Base-by-base conservation (phyloP, 1,140 invertebrate genomes). In the Glossosoma conforme region DNA sequence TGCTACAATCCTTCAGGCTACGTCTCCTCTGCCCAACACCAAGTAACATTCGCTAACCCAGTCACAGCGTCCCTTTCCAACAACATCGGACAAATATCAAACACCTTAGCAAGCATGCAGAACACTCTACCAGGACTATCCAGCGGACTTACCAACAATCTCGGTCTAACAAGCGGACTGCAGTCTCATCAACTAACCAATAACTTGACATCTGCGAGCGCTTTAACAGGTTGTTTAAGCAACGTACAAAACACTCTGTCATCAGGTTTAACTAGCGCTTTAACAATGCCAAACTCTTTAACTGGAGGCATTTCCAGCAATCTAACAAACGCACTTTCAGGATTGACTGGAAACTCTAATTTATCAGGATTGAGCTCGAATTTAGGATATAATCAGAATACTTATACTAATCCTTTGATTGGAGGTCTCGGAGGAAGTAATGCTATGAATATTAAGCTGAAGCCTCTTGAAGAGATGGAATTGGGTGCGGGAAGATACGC, bases 381-480 rank as follows among this genome's bases (percentile, higher is more conserved):
- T 54, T 65, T 76, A 41, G 71, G 65, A 9, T 75, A 73, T 53
- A 69, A 69, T 18, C 64, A 74, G 76, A 78, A 77, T 61, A 79
- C 76, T 1, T 83, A 80, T 54, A 76, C 79, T 32, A 79, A 82
- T 65, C 79, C 80, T 5, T 61, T 82, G 49, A 65, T 79, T 13
- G 64, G 64, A 56, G 54, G 57, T 56, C 2, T 61, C 37, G 61
- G 67, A 36, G 72, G 73, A 42, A 67, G 67, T 24, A 72, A 71
- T 52, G 60, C 72, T n/a, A 78, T 80, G 77, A 76, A 73, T 47
- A 79, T 78, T 54, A 83, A 83, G 63, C 65, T 83, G 63, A 83
- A 84, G 65, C 79, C 81, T 44, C 72, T 83, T 62, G 82, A 84
- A 55, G 82, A 84, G 64, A 80, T 82, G 55, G 82, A 84, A 61